Conservation (phyloP, 1,140 invertebrate species). For the Drosophila tristis region DNA sequence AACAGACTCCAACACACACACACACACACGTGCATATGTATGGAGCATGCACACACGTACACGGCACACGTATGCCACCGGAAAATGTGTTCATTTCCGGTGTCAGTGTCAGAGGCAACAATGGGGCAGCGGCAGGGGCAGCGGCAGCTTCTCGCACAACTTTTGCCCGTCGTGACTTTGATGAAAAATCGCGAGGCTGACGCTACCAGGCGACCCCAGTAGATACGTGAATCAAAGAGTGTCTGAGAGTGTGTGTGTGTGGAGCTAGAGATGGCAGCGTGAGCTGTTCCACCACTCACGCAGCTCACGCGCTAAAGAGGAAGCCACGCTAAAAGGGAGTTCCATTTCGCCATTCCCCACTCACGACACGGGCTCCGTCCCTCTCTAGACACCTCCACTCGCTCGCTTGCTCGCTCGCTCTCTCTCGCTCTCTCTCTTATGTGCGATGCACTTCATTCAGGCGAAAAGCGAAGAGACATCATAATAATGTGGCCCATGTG, state of each 20-base stretch:
- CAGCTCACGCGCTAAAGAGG: neutral
- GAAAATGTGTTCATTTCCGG: slow-evolving; percentile 83
- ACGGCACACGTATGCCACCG: slow-evolving; percentile 55
- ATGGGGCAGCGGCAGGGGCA: slow-evolving; percentile 59
- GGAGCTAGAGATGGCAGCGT: slow-evolving; percentile 18
- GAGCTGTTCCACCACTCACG: slow-evolving; percentile 8
- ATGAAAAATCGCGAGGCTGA: slow-evolving; percentile 63
- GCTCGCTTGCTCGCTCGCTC: neutral
- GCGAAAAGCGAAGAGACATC: slow-evolving; percentile 59
- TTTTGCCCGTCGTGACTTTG: slow-evolving; percentile 60
- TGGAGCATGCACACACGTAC: neutral
- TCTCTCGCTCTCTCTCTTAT: slow-evolving; percentile 26
- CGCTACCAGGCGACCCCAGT: slow-evolving; percentile 26
- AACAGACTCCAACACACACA: slow-evolving; percentile 6
- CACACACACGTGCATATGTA: neutral
- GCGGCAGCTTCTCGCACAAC: slow-evolving; percentile 53
- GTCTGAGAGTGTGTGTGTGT: neutral
- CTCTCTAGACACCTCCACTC: neutral
- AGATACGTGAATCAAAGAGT: slow-evolving; percentile 18
- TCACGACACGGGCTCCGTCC: neutral
- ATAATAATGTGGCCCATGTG: slow-evolving; percentile 68
- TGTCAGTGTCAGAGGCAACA: slow-evolving; percentile 72
- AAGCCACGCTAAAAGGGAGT: no score
- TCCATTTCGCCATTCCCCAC: neutral
- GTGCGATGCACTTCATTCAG: slow-evolving; percentile 60